Evolutionary conservation across 1,140 invertebrate species (phyloP), one percentile per base, ranked within the genome.

Genomic region (Macrobrachium nipponense): DNA sequence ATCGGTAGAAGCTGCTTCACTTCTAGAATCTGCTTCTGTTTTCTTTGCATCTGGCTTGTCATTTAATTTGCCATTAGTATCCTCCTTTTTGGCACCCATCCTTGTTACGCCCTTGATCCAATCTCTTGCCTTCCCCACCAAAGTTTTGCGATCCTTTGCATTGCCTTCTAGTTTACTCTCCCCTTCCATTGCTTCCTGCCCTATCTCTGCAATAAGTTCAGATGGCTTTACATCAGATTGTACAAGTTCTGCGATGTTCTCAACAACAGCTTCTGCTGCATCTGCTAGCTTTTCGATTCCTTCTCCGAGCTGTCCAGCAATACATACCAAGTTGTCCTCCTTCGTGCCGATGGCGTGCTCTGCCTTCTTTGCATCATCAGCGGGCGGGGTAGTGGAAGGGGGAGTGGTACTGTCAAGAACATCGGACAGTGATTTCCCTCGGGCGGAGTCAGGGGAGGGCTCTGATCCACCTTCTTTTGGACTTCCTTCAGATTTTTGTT

Each of bases 101-200:
- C 73, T 83, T 14, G 82, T 58, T 14, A 83, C 82, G 17, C 82
- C 82, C 36, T 77, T 83, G 60, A 83, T 83, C 82, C 82, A 83
- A 2, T 83, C 72, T 27, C 68, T 75, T n/a, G 82, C 82, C 62
- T 83, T 83, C 14, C 82, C 73, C n/a, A 83, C 82, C 10, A 83
- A 73, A 7, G 82, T 83, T 51, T 83, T 75, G 12, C 73, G 72
- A 76, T 64, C 82, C 20, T 72, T 75, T 44, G 44, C 20, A 6
- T 73, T 60, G 18, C 14, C 36, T 61, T 77, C 60, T 17, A 18
- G 27, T 44, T 66, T 83, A 18, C 27, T 64, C 36, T 83, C 82
- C 18, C 72, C 18, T n/a, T 83, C 82, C 58, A 83, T 27, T 43
- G 82, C 73, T 23, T 83, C 82, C 27, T 83, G 82, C 66, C 72